These are phyloP conservation scores for Vombatus ursinus DNA, from an alignment of 2,113 vertebrate species.

Conservation along the genomic window DNA sequence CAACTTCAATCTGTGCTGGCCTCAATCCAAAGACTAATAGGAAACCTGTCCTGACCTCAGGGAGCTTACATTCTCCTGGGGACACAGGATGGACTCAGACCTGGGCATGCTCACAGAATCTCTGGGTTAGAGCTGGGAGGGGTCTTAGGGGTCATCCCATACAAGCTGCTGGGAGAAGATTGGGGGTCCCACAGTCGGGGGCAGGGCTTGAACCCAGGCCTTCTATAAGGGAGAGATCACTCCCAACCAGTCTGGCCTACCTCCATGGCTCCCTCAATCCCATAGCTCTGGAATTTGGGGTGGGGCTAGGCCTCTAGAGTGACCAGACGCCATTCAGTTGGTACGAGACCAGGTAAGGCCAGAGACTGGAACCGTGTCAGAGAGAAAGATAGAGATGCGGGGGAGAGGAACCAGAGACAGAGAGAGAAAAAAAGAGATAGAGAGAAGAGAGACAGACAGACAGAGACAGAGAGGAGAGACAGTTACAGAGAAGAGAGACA, in stretches of 20 bases:
- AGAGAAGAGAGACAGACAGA: too few species aligned
- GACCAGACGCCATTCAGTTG: neutral
- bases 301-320: neutral
- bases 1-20: too few species aligned
- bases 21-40: neutral
- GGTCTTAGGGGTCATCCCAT: neutral
- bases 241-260: neutral
- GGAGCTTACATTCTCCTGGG: neutral
- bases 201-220: neutral
- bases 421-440: neutral
- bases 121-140: too few species aligned
- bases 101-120: too few species aligned
- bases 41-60: neutral
- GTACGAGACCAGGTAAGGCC: neutral
- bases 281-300: neutral
- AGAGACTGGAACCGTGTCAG: neutral
- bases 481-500: too few species aligned
- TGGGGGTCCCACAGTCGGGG: neutral
- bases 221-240: neutral
- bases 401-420: too few species aligned
- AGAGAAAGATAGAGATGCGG: neutral
- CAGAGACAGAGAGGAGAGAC: too few species aligned
- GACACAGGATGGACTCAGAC: too few species aligned
- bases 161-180: neutral
- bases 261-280: neutral